Conservation (phyloP, 2,113 vertebrate species). For the Cinclus cinclus region DNA sequence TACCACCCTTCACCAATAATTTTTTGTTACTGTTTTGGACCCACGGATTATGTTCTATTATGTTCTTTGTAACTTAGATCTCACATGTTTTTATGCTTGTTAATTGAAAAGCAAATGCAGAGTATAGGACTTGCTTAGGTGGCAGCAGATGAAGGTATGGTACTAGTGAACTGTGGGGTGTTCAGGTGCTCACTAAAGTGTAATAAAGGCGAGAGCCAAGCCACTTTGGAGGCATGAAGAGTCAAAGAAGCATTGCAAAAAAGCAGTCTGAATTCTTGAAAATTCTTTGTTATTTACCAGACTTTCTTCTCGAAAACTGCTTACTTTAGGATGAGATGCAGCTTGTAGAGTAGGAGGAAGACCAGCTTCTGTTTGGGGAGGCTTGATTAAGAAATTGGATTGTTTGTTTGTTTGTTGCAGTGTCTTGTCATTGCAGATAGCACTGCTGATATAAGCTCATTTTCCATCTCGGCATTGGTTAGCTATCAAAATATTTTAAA, state of each 20-base stretch:
- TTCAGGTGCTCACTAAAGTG: background rate
- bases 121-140: background rate
- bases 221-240: background rate
- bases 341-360: background rate
- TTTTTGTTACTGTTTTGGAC: background rate
- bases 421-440: background rate
- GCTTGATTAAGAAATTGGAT: background rate
- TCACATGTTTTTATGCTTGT: background rate
- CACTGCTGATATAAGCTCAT: background rate
- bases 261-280: background rate
- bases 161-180: background rate
- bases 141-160: background rate
- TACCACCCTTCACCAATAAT: background rate
- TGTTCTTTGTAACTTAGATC: background rate
- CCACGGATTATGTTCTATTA: background rate
- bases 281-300: background rate
- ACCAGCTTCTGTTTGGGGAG: background rate
- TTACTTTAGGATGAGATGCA: background rate
- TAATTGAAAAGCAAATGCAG: background rate
- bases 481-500: background rate
- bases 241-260: background rate
- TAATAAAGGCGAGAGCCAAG: background rate
- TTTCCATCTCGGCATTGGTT: background rate
- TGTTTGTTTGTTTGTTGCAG: background rate
- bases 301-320: background rate